Percentiles rank a stretch among this genome's conserved stretches.
Evolutionary conservation across 2,797 vertebrate species (phyloP).

Genomic region (Lutjanus campechanus): DNA sequence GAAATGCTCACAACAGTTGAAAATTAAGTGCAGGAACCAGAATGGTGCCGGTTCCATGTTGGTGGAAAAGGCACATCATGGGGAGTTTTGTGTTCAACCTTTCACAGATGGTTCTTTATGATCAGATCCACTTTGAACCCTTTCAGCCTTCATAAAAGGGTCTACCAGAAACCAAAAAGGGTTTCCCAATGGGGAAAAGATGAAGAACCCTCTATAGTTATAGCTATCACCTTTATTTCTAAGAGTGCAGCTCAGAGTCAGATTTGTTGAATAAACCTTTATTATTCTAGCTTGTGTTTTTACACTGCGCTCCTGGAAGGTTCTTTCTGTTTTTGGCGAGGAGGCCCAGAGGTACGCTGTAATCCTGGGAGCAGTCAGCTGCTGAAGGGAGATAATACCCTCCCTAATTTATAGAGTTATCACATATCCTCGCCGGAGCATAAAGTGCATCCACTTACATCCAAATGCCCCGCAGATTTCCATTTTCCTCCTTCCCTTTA

Average conservation of each 20-base stretch:
- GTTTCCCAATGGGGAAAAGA: too few species aligned
- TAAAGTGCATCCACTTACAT: conserved; percentile 63
- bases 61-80: too few species aligned
- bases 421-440: conserved; percentile 64
- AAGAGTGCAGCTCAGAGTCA: conserved; percentile 20
- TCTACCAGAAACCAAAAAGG: too few species aligned
- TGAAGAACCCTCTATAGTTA: too few species aligned
- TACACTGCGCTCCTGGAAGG: conserved; percentile 27
- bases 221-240: too few species aligned
- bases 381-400: conserved; percentile 71
- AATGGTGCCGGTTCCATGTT: too few species aligned
- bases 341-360: conserved; percentile 60
- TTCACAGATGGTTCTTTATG: too few species aligned
- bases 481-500: conserved; percentile 61
- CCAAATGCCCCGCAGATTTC: conserved; percentile 70
- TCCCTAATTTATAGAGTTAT: conserved; percentile 78
- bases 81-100: too few species aligned
- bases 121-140: too few species aligned
- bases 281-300: conserved; percentile 51
- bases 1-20: too few species aligned
- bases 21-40: too few species aligned
- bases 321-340: conserved; percentile 20
- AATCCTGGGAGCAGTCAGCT: conserved; percentile 72
- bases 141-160: too few species aligned
- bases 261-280: conserved; percentile 54